Evolutionary conservation across 2,113 vertebrate species (phyloP).

Genomic region (Percina caprodes): DNA sequence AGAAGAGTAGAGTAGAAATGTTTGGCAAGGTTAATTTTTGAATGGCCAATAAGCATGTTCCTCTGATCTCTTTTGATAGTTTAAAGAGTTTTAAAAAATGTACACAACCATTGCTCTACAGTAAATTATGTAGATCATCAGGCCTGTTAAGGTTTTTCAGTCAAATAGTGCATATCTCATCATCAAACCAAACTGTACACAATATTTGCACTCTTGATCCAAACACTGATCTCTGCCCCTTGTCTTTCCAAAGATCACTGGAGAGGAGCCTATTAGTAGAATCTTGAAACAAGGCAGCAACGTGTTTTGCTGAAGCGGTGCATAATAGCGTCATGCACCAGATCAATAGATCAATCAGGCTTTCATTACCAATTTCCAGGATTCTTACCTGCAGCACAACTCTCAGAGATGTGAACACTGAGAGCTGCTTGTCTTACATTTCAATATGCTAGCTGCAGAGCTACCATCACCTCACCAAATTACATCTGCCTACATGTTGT

Average conservation of each 20-base stretch:
- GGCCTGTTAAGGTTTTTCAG: neutral
- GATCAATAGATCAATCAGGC: slow-evolving; percentile 55
- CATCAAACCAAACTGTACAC: neutral
- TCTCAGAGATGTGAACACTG: too few relatives aligned
- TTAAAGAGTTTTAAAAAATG: slow-evolving; percentile 17
- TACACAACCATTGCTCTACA: neutral
- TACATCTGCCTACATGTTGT: slow-evolving; percentile 10
- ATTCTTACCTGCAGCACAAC: slow-evolving; percentile 1
- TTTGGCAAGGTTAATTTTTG: neutral
- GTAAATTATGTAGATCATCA: neutral
- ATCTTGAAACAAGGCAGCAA: slow-evolving; percentile 1
- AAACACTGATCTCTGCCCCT: slow-evolving; percentile 24
- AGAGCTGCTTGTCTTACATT: neutral
- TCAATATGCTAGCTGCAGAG: slow-evolving; percentile 16
- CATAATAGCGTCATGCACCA: slow-evolving; percentile 32
- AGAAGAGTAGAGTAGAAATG: slow-evolving; percentile 37
- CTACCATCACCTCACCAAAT: slow-evolving; percentile 32
- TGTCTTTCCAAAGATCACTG: slow-evolving; percentile 7
- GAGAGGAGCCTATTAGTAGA: slow-evolving; percentile 12
- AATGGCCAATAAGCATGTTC: slow-evolving; percentile 3
- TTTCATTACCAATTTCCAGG: slow-evolving; percentile 43
- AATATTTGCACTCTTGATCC: neutral
- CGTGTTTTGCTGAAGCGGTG: slow-evolving; percentile 11
- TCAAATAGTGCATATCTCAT: neutral
- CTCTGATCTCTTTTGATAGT: slow-evolving; percentile 5